A percentile compares a stretch with the other conserved stretches of the same genome.
These are phyloP conservation scores for Brachionus rubens DNA, from an alignment of 1,140 invertebrate species.

Conservation along the genomic window DNA sequence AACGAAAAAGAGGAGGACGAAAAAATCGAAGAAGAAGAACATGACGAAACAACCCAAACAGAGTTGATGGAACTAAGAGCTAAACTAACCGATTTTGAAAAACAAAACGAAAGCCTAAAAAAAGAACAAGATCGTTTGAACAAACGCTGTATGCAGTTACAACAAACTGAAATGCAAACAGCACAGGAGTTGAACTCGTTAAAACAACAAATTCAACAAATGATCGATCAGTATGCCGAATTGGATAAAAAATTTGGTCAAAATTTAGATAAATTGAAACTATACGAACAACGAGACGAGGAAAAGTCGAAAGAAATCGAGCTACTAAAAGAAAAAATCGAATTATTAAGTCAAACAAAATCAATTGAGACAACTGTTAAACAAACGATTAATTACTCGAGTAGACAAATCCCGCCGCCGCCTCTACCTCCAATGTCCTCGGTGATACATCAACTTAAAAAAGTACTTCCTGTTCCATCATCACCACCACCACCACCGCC, in stretches of 20 bases:
- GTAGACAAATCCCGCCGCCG: background rate
- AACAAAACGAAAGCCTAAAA: constrained; percentile 19
- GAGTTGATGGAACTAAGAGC: background rate
- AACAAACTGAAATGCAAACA: constrained; percentile 32
- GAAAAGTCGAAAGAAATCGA: constrained; percentile 39
- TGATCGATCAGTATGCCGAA: constrained; percentile 35
- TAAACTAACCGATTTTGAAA: constrained; percentile 25
- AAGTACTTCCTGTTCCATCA: constrained; percentile 23
- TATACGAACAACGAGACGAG: constrained; percentile 40
- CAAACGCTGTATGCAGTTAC: background rate
- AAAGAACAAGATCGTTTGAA: constrained; percentile 22
- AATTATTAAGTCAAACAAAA: background rate
- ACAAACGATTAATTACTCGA: background rate
- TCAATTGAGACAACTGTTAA: background rate
- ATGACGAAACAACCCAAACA: background rate
- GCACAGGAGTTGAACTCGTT: constrained; percentile 13
- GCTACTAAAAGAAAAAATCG: constrained; percentile 35
- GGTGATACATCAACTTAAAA: constrained; percentile 34
- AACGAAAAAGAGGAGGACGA: background rate
- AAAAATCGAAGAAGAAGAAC: background rate
- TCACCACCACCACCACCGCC: background rate
- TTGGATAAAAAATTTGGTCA: constrained; percentile 28
- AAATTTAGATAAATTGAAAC: constrained; percentile 35
- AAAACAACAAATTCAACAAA: constrained; percentile 31
- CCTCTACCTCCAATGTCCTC: background rate